Evolutionary conservation across 2,797 vertebrate species (phyloP).

Genomic region (Potorous gilbertii): DNA sequence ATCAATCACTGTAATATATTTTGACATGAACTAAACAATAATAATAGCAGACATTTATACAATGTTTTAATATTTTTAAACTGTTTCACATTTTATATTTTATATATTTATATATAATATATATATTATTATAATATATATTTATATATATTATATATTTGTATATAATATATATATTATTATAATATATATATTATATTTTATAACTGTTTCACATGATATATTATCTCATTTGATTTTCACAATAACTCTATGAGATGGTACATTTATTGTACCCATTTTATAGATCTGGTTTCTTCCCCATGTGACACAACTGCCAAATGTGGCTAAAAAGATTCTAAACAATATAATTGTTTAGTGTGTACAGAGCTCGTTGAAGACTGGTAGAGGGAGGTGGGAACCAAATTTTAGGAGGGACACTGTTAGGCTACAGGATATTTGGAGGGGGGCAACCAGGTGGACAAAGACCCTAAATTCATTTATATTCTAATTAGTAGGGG

Average conservation of each 20-base stretch:
- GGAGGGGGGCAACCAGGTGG: background rate
- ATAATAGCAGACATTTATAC: background rate
- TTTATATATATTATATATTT: too few species aligned
- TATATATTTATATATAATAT: too few species aligned
- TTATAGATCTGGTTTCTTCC: background rate
- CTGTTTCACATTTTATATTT: too few species aligned
- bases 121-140: too few species aligned
- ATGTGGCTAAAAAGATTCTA: background rate
- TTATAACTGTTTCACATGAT: background rate
- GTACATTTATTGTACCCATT: background rate
- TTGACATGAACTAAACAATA: background rate
- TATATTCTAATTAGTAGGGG: background rate
- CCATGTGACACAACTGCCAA: background rate
- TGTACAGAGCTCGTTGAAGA: background rate
- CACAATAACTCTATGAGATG: background rate
- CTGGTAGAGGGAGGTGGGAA: background rate
- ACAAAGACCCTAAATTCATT: background rate
- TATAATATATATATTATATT: too few species aligned
- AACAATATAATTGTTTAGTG: background rate
- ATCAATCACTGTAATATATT: background rate
- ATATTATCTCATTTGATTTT: background rate
- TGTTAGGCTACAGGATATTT: background rate
- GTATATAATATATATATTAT: too few species aligned
- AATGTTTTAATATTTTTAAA: background rate
- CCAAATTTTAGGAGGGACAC: background rate